Evolutionary conservation across 2,113 vertebrate species (phyloP).

Genomic region (Dermatemys mawii): DNA sequence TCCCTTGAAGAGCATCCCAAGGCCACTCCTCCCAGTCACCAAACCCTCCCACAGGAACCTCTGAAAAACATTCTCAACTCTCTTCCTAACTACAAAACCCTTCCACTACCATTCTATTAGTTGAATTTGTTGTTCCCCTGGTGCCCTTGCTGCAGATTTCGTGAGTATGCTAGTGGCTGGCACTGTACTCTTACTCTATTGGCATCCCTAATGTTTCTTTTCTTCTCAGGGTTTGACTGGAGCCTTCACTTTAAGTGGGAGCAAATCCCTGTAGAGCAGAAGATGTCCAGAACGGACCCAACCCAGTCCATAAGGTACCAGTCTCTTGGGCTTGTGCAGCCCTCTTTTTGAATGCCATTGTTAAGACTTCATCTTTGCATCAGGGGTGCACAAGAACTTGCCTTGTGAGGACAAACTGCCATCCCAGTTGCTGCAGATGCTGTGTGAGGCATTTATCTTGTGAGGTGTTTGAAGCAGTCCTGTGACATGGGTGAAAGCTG

Average conservation of each 20-base stretch:
- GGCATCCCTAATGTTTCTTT: neutral
- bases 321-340: neutral
- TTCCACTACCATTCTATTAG: neutral
- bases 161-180: neutral
- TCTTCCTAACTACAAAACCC: neutral
- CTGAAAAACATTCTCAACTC: neutral
- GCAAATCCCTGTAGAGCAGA: slow-evolving; percentile 98
- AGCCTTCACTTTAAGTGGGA: slow-evolving; percentile 99
- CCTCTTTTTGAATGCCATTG: neutral
- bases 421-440: neutral
- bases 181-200: neutral
- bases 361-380: neutral
- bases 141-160: neutral
- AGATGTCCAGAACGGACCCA: slow-evolving; percentile 94
- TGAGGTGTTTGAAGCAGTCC: neutral
- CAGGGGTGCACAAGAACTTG: neutral
- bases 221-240: slow-evolving; percentile 94
- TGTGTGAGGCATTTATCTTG: neutral
- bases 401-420: neutral
- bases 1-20: neutral
- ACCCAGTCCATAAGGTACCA: slow-evolving; percentile 92
- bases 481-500: neutral
- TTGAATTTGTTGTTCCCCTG: neutral
- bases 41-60: neutral
- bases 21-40: neutral